Base-by-base conservation (phyloP, 2,113 vertebrate genomes). In the Anhinga rufa region DNA sequence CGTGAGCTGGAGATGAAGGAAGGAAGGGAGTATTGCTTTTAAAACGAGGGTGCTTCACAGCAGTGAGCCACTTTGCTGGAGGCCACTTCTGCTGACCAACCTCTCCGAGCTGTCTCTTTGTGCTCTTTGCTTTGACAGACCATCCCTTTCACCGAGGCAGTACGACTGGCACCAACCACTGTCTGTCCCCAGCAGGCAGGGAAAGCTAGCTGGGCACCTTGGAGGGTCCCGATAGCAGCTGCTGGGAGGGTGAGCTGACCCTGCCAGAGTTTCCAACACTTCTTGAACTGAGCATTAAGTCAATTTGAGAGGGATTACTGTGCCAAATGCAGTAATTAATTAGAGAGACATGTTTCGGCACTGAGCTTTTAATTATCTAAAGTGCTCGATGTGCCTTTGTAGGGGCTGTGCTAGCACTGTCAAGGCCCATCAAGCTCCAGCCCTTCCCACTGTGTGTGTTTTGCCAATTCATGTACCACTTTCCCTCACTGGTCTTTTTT, bases 201-300 rank as follows among this genome's bases (percentile, higher is more conserved):
- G 29, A 86, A 20, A 88, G 51, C 57, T 61, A 80, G 49, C 32
- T 9, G 8, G 38, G 36, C 69, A 87, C 29, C 80, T 82, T 1
- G 0, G 38, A 58, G 19, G 19, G 29, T 51, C 22, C n/a, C 22
- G 17, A 14, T 0, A 58, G 48, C 65, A 92, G 48, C 57, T 3
- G 2, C 61, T 1, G 4, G 26, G 0, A 0, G 48, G 62, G 62
- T 0, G 0, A 95, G 22, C 28, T 1, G 1, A 64, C 42, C 52
- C 48, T 75, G 70, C 24, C 78, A 57, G 58, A 65, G 70, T 60
- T 88, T 72, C 62, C 66, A 93, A 14, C 8, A 7, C 38, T 71
- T 94, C 90, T 92, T 76, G 65, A 93, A 87, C 78, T 60, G 44
- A 93, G 52, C 44, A 69, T 77, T 93, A 93, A 93, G 82, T 86